Percentiles rank a stretch among this genome's conserved stretches.
These are phyloP conservation scores for Philaenus spumarius DNA, from an alignment of 1,140 invertebrate species.

Conservation along the genomic window DNA sequence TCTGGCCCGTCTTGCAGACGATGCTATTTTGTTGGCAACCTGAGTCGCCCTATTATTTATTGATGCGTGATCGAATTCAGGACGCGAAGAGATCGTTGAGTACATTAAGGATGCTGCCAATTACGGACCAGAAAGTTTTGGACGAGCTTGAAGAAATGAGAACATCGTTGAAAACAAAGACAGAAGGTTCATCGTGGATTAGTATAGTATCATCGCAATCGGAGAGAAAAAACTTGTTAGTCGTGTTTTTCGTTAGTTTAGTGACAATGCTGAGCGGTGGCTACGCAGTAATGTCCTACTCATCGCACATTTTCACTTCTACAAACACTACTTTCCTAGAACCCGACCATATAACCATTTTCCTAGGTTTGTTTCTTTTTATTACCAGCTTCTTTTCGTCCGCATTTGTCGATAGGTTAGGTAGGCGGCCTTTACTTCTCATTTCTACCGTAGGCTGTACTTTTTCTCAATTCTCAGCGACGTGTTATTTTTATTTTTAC, in stretches of 20 bases:
- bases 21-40: slow-evolving; percentile 65
- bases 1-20: slow-evolving; percentile 53
- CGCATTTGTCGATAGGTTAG: slow-evolving; percentile 60
- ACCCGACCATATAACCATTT: slow-evolving; percentile 49
- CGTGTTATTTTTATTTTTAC: slow-evolving; percentile 53
- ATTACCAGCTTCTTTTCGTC: slow-evolving; percentile 53
- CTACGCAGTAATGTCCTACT: slow-evolving; percentile 64
- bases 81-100: slow-evolving; percentile 43
- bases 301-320: slow-evolving; percentile 61
- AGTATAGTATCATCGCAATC: slow-evolving; percentile 45
- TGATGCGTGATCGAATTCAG: slow-evolving; percentile 47
- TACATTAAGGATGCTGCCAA: slow-evolving; percentile 40
- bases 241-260: slow-evolving; percentile 56
- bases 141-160: slow-evolving; percentile 17
- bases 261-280: slow-evolving; percentile 71
- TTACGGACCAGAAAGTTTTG: slow-evolving; percentile 40
- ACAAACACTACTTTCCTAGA: slow-evolving; percentile 41
- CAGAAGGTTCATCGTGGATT: slow-evolving; percentile 38
- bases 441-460: background rate
- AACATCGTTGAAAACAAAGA: slow-evolving; percentile 26
- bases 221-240: slow-evolving; percentile 55
- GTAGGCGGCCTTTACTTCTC: slow-evolving; percentile 58
- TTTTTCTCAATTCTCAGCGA: slow-evolving; percentile 37
- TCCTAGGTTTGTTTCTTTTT: slow-evolving; percentile 60
- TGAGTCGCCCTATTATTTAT: slow-evolving; percentile 68